Evolutionary conservation across 2,797 vertebrate species (phyloP).

Genomic region (Coilia nasus): DNA sequence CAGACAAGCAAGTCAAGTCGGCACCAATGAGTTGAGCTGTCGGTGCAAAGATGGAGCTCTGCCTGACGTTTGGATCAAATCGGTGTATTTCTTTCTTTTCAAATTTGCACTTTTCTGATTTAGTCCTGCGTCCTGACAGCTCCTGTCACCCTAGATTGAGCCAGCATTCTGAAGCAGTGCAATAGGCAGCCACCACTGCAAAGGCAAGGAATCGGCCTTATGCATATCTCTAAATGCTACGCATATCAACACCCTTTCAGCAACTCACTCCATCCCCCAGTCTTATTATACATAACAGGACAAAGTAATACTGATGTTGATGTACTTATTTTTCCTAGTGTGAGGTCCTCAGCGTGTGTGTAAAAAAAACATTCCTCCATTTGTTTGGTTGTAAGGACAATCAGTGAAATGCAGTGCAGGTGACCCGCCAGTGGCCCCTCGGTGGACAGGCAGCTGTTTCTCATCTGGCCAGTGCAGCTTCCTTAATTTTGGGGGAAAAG

Average conservation of each 20-base stretch:
- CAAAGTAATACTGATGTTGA: not conserved
- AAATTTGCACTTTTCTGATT: constrained; percentile 11
- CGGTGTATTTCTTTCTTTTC: not conserved
- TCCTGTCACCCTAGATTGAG: not conserved
- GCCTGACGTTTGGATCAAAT: not conserved
- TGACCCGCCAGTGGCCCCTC: constrained; percentile 27
- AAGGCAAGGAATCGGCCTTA: not conserved
- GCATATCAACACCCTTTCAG: not conserved
- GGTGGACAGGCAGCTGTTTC: constrained; percentile 63
- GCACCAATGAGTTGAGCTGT: not conserved
- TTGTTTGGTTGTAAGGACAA: not conserved
- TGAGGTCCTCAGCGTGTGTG: not conserved
- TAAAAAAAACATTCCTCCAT: not conserved
- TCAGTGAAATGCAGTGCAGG: not conserved
- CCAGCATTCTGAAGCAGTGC: not conserved
- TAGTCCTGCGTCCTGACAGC: not conserved
- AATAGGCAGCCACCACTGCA: not conserved
- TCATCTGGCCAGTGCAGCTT: constrained; percentile 55
- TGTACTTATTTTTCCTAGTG: not conserved
- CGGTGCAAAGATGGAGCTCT: not conserved
- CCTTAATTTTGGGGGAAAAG: constrained; percentile 49
- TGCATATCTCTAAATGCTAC: not conserved
- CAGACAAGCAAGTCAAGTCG: constrained; percentile 7
- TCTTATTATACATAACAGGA: not conserved
- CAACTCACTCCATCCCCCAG: not conserved